phyloP scores from a whole-genome alignment of 2,888 invertebrate species.

The Trypoxylon attenuatum region DNA sequence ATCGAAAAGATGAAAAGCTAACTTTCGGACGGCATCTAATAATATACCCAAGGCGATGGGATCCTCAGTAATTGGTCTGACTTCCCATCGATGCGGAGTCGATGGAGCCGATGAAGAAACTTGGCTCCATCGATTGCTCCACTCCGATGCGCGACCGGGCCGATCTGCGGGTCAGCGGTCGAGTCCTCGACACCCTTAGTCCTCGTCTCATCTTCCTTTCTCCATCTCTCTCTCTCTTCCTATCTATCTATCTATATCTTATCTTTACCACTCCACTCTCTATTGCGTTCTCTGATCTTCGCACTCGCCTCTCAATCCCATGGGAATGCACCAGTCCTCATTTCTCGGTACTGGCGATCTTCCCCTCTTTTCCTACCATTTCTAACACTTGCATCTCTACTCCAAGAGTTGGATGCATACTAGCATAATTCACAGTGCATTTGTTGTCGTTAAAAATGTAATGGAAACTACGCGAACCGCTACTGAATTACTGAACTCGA shows the following conservation, averaged over 20 bases:
- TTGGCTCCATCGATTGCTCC: constrained; percentile 52
- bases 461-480: constrained; percentile 31
- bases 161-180: constrained; percentile 37
- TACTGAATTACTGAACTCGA: constrained; percentile 27
- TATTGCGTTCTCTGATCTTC: not conserved
- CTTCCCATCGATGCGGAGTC: constrained; percentile 51
- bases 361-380: not conserved
- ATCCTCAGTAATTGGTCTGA: constrained; percentile 58
- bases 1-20: constrained; percentile 61
- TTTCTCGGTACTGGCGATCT: not conserved
- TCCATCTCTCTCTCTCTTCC: constrained; percentile 1
- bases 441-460: constrained; percentile 34
- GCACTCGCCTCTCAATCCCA: too few relatives aligned
- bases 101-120: constrained; percentile 43
- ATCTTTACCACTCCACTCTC: constrained; percentile 2
- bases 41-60: constrained; percentile 51
- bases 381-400: not conserved
- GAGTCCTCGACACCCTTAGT: constrained; percentile 17
- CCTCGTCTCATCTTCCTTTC: constrained; percentile 7
- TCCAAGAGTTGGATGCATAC: constrained; percentile 15
- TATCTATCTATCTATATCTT: not conserved
- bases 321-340: constrained; percentile 4
- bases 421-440: constrained; percentile 54
- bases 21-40: constrained; percentile 59
- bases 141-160: constrained; percentile 13